These are phyloP conservation scores for Drosophila ohnishii DNA, from an alignment of 1,140 invertebrate genomes.

Conservation along the genomic window DNA sequence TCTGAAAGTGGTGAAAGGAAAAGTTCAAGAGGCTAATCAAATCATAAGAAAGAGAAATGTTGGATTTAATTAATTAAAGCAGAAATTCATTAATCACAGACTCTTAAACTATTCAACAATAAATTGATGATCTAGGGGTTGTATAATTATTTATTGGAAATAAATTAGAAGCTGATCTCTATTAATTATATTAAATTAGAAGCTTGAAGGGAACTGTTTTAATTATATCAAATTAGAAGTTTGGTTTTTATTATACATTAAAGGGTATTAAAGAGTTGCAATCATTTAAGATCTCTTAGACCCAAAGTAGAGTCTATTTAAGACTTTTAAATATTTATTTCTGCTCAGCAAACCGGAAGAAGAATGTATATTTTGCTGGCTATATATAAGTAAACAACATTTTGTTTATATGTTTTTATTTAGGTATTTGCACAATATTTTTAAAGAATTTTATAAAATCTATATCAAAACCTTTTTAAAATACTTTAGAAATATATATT, in stretches of 20 bases:
- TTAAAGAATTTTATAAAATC: not conserved
- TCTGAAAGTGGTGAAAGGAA: slow-evolving; percentile 36
- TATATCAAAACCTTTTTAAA: not conserved
- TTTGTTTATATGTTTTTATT: not conserved
- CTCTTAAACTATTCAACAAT: not conserved
- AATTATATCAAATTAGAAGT: too few relatives aligned
- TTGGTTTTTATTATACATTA: not conserved
- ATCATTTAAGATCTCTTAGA: not conserved
- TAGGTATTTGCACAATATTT: not conserved
- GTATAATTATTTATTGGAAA: not conserved
- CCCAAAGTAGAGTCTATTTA: not conserved
- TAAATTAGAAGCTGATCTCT: not conserved
- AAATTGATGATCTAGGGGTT: not conserved
- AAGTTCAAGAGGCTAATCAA: slow-evolving; percentile 5
- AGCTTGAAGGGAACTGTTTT: not conserved
- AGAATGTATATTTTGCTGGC: not conserved
- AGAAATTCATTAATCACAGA: slow-evolving; percentile 2
- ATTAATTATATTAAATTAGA: not conserved
- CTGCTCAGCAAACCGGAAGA: not conserved
- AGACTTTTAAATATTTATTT: slow-evolving; percentile 4
- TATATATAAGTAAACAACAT: not conserved
- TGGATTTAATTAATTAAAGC: slow-evolving; percentile 2
- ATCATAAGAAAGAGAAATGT: not conserved
- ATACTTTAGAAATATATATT: too few relatives aligned
- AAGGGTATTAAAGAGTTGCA: not conserved